Evolutionary conservation across 2,113 vertebrate genomes (phyloP), one percentile per base, ranked within the genome.

Genomic region (Bettongia penicillata): DNA sequence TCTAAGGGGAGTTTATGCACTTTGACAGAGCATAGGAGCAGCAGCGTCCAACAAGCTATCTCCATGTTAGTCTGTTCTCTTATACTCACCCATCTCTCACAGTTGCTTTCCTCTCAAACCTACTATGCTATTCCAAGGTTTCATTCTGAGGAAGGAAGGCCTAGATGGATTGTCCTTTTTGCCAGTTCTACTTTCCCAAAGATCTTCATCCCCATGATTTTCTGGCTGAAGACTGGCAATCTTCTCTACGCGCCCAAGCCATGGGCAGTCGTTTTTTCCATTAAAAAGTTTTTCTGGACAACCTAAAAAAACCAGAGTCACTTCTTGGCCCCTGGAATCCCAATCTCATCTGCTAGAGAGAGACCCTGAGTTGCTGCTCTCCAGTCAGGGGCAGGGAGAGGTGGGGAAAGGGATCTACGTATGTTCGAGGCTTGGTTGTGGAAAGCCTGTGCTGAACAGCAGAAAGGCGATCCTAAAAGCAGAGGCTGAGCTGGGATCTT

Each of bases 361-460:
- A 90, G 48, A 90, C 90, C 93, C 94, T n/a, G 95, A 93, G 9
- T 47, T 23, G 96, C 93, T 28, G 96, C 98, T 97, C 96, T 77
- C 43, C 68, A 89, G 97, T 48, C 89, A 28, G 96, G 68, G 93
- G 91, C 91, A 37, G 96, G 95, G 90, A 48, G 90, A 26, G 48
- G 23, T 84, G 48, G 90, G 25, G 90, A 92, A 84, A 51, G 95
- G 97, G 94, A 94, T 95, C 91, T 61, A 97, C 96, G 52, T 95
- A 97, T 96, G 52, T 95, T 53, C 52, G 94, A 96, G 98, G 93
- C 98, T 97, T 57, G 97, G 96, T 77, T 95, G 91, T 94, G 97
- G 97, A 96, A 97, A 90, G 98, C 97, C 97, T 98, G 93, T 97
- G 96, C 97, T 22, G 6, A 96, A 97, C 96, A 96, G 98, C 98